Base-by-base conservation (phyloP, 2,113 vertebrate genomes). In the Willisornis vidua region DNA sequence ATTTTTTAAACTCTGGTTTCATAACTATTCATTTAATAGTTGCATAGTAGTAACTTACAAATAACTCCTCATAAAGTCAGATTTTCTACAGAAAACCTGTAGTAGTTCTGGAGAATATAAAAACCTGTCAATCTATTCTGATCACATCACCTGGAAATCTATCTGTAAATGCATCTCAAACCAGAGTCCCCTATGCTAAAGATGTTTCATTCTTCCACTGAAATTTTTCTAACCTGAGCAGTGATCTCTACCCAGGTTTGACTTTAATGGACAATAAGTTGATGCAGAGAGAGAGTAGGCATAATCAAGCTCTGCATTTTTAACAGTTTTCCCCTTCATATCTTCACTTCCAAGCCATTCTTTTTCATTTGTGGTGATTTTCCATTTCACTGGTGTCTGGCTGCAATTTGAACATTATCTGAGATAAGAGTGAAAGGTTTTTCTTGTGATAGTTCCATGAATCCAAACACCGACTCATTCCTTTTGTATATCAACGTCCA, bases 351-450 rank as follows among this genome's bases (percentile, higher is more conserved):
- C 55, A 81, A 78, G 48, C 37, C 45, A 87, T 79, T 96, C 62
- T 58, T 90, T 49, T 58, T 83, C 72, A 43, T 86, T 77, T 52
- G n/a, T 85, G 10, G 20, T 88, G 23, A 81, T 87, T 93, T 83
- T 94, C 72, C 67, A 75, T 92, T 96, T 93, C 72, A 71, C 37
- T 54, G 91, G 87, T 84, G 85, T 85, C 93, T 94, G 74, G 43
- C 84, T 95, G 68, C 79, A 87, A 83, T 95, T 94, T 92, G 86
- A 97, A 71, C 91, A 87, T 90, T 94, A 95, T 95, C 95, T 87
- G 86, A 96, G 92, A 85, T 92, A 93, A 96, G 63, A 97, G 31
- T 75, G 80, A 96, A 84, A 96, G 77, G 90, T 94, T 96, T 96
- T 97, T 96, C 92, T 93, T 94, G 46, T 87, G 95, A 84, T 93